These are phyloP conservation scores for Crotalus tigris DNA, from an alignment of 2,113 vertebrate genomes.

Conservation along the genomic window DNA sequence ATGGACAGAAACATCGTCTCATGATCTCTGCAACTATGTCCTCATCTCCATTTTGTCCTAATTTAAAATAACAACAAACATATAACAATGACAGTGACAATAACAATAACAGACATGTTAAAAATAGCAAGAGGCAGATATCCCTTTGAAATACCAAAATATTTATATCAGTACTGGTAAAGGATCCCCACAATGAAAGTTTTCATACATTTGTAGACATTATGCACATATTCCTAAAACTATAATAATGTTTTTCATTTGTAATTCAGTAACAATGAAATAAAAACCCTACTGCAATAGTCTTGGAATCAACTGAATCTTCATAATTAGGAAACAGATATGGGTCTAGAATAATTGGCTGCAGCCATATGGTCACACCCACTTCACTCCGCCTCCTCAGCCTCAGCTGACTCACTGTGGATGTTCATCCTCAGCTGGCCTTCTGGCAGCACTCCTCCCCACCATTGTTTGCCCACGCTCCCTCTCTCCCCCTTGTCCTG, in stretches of 20 bases:
- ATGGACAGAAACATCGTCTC: slow-evolving; percentile 77
- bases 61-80: slow-evolving; percentile 2
- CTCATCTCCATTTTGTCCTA: slow-evolving; percentile 61
- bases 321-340: not conserved
- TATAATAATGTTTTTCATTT: slow-evolving; percentile 1
- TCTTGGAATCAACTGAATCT: not conserved
- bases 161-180: slow-evolving; percentile 10
- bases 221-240: slow-evolving; percentile 7
- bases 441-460: too few species aligned
- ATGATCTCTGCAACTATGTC: slow-evolving; percentile 79
- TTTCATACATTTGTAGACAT: not conserved
- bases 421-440: too few species aligned
- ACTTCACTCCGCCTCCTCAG: too few species aligned
- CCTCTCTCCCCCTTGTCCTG: too few species aligned
- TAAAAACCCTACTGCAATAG: not conserved
- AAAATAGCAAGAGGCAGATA: not conserved
- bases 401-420: too few species aligned
- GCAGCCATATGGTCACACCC: too few species aligned
- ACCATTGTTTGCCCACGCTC: too few species aligned
- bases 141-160: slow-evolving; percentile 15
- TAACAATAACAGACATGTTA: not conserved
- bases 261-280: slow-evolving; percentile 9
- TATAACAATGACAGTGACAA: not conserved
- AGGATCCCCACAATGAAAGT: slow-evolving; percentile 2
- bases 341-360: too few species aligned